Conservation (phyloP, 2,888 invertebrate species). For the Papilio gigon region DNA sequence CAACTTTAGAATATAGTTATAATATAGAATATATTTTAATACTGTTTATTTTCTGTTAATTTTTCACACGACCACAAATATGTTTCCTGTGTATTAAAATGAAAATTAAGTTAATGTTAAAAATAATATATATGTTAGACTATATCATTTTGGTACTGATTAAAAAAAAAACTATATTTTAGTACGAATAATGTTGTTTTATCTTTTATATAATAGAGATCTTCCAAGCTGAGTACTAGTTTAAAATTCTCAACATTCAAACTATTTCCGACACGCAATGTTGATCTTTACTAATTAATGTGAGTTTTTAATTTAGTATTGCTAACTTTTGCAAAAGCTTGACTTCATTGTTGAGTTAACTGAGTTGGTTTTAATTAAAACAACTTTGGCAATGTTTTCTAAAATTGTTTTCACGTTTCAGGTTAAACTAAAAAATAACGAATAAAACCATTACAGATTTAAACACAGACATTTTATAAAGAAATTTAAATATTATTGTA, state of each 20-base stretch:
- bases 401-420: conserved; percentile 3
- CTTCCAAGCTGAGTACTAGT: not conserved
- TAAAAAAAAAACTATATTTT: too few relatives aligned
- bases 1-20: too few relatives aligned
- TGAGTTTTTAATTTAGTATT: conserved; percentile 14
- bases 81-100: too few relatives aligned
- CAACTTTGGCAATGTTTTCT: not conserved
- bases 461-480: not conserved
- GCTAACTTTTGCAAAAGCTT: conserved; percentile 1
- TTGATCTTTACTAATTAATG: conserved; percentile 4
- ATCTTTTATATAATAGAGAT: not conserved
- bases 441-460: not conserved
- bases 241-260: not conserved
- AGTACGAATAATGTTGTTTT: too few relatives aligned
- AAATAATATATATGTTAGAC: too few relatives aligned
- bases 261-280: not conserved
- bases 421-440: not conserved
- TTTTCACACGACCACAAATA: too few relatives aligned
- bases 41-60: too few relatives aligned
- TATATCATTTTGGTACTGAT: too few relatives aligned
- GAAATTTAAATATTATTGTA: too few relatives aligned
- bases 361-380: conserved; percentile 18
- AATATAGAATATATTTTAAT: too few relatives aligned
- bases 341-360: not conserved
- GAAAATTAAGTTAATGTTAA: too few relatives aligned